Evolutionary conservation across 2,113 vertebrate genomes (phyloP).

Genomic region (Emydura subglobosa): DNA sequence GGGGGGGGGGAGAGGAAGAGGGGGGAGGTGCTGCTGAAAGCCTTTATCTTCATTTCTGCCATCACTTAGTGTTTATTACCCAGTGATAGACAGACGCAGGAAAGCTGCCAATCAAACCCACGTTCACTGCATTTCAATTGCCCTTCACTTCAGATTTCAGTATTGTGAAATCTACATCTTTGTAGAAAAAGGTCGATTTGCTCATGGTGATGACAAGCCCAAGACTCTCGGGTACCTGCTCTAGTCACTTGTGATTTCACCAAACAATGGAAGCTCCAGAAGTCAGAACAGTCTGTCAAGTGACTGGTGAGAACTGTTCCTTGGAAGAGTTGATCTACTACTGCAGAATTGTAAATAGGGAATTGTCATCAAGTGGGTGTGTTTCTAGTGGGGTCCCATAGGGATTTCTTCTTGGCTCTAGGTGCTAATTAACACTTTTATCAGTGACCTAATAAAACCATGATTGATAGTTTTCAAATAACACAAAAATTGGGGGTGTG

Average conservation of each 20-base stretch:
- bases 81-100: constrained; percentile 83
- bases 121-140: constrained; percentile 83
- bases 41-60: constrained; percentile 83
- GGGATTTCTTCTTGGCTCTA: not conserved
- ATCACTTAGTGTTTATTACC: constrained; percentile 83
- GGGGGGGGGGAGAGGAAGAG: constrained; percentile 28
- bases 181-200: constrained; percentile 71
- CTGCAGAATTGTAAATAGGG: not conserved
- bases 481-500: not conserved
- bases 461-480: not conserved
- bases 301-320: constrained; percentile 51
- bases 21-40: constrained; percentile 75
- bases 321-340: constrained; percentile 27
- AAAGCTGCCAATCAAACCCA: constrained; percentile 88
- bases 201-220: constrained; percentile 54
- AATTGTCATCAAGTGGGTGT: not conserved
- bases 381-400: not conserved
- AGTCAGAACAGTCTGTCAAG: constrained; percentile 51
- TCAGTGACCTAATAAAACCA: not conserved
- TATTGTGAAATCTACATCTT: constrained; percentile 78
- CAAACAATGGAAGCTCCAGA: constrained; percentile 58
- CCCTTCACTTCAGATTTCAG: constrained; percentile 74
- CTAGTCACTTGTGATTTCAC: constrained; percentile 63
- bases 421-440: not conserved
- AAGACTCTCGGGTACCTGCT: constrained; percentile 66